These are phyloP conservation scores for Trichonephila clavipes DNA, from an alignment of 1,140 invertebrate genomes.

Conservation along the genomic window DNA sequence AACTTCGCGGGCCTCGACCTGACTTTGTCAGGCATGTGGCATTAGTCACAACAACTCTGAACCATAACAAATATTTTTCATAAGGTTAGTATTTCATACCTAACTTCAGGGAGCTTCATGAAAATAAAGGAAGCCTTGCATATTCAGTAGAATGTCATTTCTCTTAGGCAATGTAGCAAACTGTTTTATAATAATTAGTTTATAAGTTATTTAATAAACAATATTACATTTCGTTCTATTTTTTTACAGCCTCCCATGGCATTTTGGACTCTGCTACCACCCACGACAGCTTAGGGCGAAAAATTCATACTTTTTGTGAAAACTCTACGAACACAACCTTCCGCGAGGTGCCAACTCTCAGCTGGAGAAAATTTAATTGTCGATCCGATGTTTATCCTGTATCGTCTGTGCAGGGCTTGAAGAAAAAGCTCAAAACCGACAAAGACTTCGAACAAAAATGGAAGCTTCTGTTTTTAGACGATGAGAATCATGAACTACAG, in stretches of 20 bases:
- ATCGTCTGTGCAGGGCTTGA: not conserved
- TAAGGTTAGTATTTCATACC: too few relatives aligned
- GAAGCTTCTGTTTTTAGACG: not conserved
- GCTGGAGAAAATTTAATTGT: conserved; percentile 26
- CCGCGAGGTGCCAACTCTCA: not conserved
- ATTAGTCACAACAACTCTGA: too few relatives aligned
- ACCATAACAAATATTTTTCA: too few relatives aligned
- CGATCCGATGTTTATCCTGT: conserved; percentile 11
- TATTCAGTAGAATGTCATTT: too few relatives aligned
- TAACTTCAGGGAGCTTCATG: too few relatives aligned
- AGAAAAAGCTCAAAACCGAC: not conserved
- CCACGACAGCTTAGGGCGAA: not conserved
- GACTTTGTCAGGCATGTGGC: too few relatives aligned
- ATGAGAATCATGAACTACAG: not conserved
- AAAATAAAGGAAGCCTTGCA: too few relatives aligned
- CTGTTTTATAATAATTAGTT: too few relatives aligned
- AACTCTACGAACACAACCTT: not conserved
- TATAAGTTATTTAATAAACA: not conserved
- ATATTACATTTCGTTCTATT: not conserved
- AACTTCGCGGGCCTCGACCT: too few relatives aligned
- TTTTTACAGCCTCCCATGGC: conserved; percentile 49
- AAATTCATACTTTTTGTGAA: conserved; percentile 4
- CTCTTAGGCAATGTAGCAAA: too few relatives aligned
- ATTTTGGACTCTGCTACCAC: not conserved
- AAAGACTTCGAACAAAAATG: conserved; percentile 17